Evolutionary conservation across 2,113 vertebrate species (phyloP), one percentile per base, ranked within the genome.

Genomic region (Puma concolor): DNA sequence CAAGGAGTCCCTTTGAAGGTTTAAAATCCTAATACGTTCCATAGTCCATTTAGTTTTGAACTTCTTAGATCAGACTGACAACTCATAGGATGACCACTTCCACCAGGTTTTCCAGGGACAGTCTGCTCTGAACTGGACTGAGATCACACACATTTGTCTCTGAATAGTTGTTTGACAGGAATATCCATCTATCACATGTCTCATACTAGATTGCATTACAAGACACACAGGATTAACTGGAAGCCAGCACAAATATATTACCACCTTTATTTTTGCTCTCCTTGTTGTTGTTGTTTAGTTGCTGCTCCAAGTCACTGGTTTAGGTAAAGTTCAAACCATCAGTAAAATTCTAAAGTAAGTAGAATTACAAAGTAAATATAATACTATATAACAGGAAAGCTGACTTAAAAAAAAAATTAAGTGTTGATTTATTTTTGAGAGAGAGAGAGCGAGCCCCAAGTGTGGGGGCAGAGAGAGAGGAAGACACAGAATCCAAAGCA

Each of bases 261-360:
- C 15, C 1, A 81, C 86, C 13, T 64, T 89, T 48, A 38, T 79
- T 60, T 17, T 38, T 88, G 29, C 50, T 79, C 27, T 60, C 7
- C 13, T 36, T 38, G 84, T 52, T 27, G 66, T 44, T 57, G 76
- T 94, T 60, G 57, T 92, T 69, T 23, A 90, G 50, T 69, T 29
- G 44, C 14, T 80, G 0, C 41, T 77, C 38, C 88, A 85, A 74
- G 19, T 66, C 36, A 17, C 90, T 94, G 72, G 54, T 71, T 93
- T 25, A 86, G 36, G 64, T 36, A 87, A 96, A 74, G 23, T 92
- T n/a, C 57, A 96, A 74, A 82, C 41, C 27, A n/a, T 64, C 33
- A 93, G 33, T 36, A 54, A 94, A 97, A 92, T 91, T 87, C 9
- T 38, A 90, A 66, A 95, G 54, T 67, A 88, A 95, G 92, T 38